Percentiles rank a stretch among this genome's conserved stretches.
phyloP scores from a whole-genome alignment of 1,140 invertebrate genomes.

The Mamestra configurata region DNA sequence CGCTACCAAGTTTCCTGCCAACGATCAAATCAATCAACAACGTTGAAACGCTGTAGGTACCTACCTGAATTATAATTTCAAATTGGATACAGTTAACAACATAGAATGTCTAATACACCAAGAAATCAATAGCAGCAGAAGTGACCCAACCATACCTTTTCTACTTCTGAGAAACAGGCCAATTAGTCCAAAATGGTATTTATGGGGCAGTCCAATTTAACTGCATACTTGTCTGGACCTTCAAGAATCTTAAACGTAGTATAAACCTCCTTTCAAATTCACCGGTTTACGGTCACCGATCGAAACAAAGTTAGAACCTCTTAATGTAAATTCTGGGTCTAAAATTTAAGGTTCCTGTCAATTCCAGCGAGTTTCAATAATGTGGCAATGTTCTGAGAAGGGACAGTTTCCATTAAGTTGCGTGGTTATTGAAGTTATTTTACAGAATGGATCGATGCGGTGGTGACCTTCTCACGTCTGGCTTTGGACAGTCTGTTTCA shows the following conservation, averaged over 20 bases:
- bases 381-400: conserved; percentile 12
- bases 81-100: too few species aligned
- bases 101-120: too few species aligned
- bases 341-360: conserved; percentile 31
- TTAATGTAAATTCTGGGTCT: conserved; percentile 4
- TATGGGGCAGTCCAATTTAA: background rate
- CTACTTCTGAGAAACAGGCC: background rate
- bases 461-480: background rate
- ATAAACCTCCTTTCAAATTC: conserved; percentile 4
- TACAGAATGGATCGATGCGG: conserved; percentile 4
- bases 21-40: too few species aligned
- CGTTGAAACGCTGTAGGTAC: too few species aligned
- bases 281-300: background rate
- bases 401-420: conserved; percentile 35
- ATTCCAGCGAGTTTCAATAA: conserved; percentile 11
- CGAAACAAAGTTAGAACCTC: background rate
- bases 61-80: too few species aligned
- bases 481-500: conserved; percentile 1
- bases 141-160: background rate
- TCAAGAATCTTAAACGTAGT: background rate
- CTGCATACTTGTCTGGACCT: background rate
- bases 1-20: too few species aligned
- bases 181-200: background rate
- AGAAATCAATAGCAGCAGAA: background rate
- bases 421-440: conserved; percentile 22